These are phyloP conservation scores for Bombyx mandarina DNA, from an alignment of 1,140 invertebrate genomes.

Conservation along the genomic window DNA sequence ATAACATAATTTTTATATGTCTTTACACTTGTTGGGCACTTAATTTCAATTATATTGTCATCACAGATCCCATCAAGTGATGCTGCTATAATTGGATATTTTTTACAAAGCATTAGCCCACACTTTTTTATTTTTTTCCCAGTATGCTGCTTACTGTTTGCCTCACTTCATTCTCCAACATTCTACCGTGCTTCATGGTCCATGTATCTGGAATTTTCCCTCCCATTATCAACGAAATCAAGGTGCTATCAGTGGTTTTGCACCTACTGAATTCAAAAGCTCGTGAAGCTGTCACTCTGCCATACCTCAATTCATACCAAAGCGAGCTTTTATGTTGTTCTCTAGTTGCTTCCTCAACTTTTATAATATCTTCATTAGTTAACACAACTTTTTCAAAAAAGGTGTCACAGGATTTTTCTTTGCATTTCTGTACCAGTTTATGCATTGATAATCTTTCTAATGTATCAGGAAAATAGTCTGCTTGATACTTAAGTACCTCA, in stretches of 20 bases:
- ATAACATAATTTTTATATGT: constrained; percentile 10
- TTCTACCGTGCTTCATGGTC: constrained; percentile 23
- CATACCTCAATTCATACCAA: constrained; percentile 10
- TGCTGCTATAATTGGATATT: constrained; percentile 21
- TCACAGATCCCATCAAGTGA: constrained; percentile 21
- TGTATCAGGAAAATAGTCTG: constrained; percentile 5
- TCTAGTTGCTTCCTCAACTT: constrained; percentile 9
- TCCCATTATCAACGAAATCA: constrained; percentile 18
- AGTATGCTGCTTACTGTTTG: constrained; percentile 9
- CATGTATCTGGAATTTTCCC: constrained; percentile 21
- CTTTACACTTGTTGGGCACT: constrained; percentile 19
- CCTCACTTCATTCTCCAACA: constrained; percentile 19
- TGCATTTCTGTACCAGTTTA: constrained; percentile 6
- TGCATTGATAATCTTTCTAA: constrained; percentile 12
- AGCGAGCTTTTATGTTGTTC: constrained; percentile 1
- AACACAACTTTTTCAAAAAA: constrained; percentile 7
- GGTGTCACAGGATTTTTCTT: constrained; percentile 11
- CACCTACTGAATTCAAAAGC: constrained; percentile 8
- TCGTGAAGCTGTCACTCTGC: constrained; percentile 2
- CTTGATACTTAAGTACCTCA: constrained; percentile 15
- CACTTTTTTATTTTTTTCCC: constrained; percentile 23
- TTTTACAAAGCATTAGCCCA: constrained; percentile 16
- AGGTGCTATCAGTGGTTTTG: constrained; percentile 3
- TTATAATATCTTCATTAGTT: background rate
- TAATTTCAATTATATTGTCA: constrained; percentile 27